Base-by-base conservation (phyloP, 1,140 invertebrate genomes). In the Drosophila kanapiae region DNA sequence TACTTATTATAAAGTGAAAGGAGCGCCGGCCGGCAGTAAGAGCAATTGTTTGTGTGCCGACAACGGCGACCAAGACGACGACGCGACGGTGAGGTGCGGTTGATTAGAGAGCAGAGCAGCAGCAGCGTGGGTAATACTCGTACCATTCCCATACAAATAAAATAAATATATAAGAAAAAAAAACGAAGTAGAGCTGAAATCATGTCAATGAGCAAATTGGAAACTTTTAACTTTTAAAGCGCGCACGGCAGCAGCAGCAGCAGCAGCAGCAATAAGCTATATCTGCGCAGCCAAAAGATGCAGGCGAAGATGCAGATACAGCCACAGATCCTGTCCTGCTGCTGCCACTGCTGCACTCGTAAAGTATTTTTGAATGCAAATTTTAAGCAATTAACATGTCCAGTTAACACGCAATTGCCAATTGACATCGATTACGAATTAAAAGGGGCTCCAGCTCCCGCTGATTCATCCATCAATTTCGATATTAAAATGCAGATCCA, bases 191-290 rank as follows among this genome's bases (percentile, higher is more conserved):
- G 40, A 48, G 60, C 40, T 49, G 78, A 77, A 86, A 82, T 82
- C 76, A 82, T 87, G 83, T 86, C 83, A 86, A 86, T 79, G 79
- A 75, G 78, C 61, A 70, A 85, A 86, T 79, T 86, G 83, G 59
- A 82, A 87, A 87, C 54, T 78, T 78, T 79, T 71, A 37, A 45
- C 42, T 78, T 78, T 78, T 69, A 23, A 51, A 71, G 58, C 75
- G 51, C 13, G 48, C 43, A 45, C 47, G 31, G 13, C 40, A 35
- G 37, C 63, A 65, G n/a, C 14, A 40, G 29, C 27, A 9, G n/a
- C 31, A 33, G 11, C 53, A 38, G n/a, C n/a, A 35, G 27, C 6
- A 33, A 27, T 49, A 14, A 27, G 3, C 43, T 11, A 11, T n/a
- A 14, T 14, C 7, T 29, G 23, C 4, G 23, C n/a, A 29, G 29